These are phyloP conservation scores for Gobiocypris rarus DNA, from an alignment of 2,113 vertebrate genomes.

Conservation along the genomic window DNA sequence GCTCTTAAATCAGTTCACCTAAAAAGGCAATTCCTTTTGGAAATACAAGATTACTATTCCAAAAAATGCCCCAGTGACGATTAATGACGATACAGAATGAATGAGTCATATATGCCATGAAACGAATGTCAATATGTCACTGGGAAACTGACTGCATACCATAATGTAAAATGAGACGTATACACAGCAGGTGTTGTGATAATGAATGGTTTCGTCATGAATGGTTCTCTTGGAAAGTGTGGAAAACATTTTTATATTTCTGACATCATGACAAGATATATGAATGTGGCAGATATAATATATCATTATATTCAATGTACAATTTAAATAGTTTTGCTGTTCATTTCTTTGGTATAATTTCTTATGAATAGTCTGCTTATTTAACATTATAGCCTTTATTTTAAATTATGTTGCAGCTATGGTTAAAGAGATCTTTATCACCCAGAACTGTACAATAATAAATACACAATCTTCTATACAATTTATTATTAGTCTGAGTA, in stretches of 20 bases:
- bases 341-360: neutral
- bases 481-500: too few species aligned
- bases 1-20: neutral
- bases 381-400: neutral
- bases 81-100: neutral
- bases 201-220: slow-evolving; percentile 36
- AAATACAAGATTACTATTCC: neutral
- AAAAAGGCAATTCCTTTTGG: neutral
- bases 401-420: neutral
- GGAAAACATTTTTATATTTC: neutral
- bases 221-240: slow-evolving; percentile 11
- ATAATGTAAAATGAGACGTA: slow-evolving; percentile 6
- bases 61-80: neutral
- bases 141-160: neutral
- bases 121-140: slow-evolving; percentile 1
- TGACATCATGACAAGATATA: neutral
- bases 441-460: too few species aligned
- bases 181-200: slow-evolving; percentile 21
- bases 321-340: neutral
- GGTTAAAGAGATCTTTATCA: too few species aligned
- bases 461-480: too few species aligned
- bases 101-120: slow-evolving; percentile 10
- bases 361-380: neutral
- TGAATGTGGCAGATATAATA: neutral
- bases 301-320: neutral